phyloP scores from a whole-genome alignment of 2,888 invertebrate species.

The Cerastis leucographa region DNA sequence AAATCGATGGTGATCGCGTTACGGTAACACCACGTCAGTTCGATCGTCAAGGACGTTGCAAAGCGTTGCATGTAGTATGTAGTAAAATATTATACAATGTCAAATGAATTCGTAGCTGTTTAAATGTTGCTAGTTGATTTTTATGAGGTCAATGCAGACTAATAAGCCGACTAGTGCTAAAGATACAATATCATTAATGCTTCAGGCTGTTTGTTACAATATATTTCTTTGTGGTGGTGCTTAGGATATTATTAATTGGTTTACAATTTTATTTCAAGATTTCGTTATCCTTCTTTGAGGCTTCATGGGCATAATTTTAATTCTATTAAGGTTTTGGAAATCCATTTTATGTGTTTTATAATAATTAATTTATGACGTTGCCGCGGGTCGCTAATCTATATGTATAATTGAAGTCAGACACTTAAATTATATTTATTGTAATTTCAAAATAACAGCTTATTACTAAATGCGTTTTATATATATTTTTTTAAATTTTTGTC shows the following conservation, averaged over 20 bases:
- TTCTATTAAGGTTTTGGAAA: background rate
- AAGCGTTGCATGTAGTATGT: constrained; percentile 13
- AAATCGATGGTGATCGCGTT: constrained; percentile 42
- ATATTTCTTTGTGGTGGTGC: background rate
- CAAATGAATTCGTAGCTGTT: constrained; percentile 57
- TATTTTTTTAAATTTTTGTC: no score
- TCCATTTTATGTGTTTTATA: background rate
- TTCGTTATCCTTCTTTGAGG: background rate
- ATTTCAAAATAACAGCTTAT: no score
- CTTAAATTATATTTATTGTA: no score
- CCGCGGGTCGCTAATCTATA: background rate
- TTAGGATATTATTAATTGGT: background rate
- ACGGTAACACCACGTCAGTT: constrained; percentile 21
- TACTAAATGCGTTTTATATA: no score
- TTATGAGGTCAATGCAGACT: constrained; percentile 53
- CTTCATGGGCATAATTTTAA: background rate
- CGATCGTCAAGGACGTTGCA: constrained; percentile 15
- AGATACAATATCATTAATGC: constrained; percentile 17
- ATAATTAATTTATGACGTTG: background rate
- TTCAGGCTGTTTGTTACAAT: constrained; percentile 3
- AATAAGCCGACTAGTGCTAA: constrained; percentile 48
- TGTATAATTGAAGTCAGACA: no score
- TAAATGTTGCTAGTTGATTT: constrained; percentile 41
- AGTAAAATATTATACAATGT: constrained; percentile 58
- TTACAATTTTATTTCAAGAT: constrained; percentile 5